A percentile compares a stretch with the other conserved stretches of the same genome.
Evolutionary conservation across 2,797 vertebrate genomes (phyloP).

Genomic region (Schizopygopsis pylzovi): DNA sequence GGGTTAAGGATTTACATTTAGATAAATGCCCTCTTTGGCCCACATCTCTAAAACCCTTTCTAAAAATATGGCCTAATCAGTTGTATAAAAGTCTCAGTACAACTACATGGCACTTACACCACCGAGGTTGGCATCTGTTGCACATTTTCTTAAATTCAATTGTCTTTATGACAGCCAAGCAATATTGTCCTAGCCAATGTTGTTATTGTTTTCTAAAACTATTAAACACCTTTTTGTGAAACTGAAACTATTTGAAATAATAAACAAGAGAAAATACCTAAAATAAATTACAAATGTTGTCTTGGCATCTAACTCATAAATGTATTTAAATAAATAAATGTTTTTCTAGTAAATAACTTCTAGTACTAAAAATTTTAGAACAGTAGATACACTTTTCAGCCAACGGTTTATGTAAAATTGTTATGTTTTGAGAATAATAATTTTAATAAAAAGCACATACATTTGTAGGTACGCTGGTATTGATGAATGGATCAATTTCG

Average conservation of each 20-base stretch:
- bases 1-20: neutral
- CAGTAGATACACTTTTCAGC: neutral
- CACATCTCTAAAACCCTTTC: conserved; percentile 3
- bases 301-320: neutral
- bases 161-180: neutral
- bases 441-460: conserved; percentile 6
- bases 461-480: conserved; percentile 1
- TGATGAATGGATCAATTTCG: neutral
- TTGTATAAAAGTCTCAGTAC: conserved; percentile 3
- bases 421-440: neutral
- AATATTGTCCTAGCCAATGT: neutral
- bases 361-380: neutral
- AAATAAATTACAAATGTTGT: no score
- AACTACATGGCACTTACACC: neutral
- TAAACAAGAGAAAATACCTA: neutral
- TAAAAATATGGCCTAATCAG: conserved; percentile 15
- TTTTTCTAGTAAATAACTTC: neutral
- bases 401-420: conserved; percentile 8
- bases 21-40: conserved; percentile 9
- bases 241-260: neutral
- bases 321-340: no score
- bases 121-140: neutral
- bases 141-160: neutral
- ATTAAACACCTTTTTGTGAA: neutral
- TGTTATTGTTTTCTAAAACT: neutral